Base-by-base conservation (phyloP, 2,797 vertebrate genomes). In the Sphenodon punctatus region DNA sequence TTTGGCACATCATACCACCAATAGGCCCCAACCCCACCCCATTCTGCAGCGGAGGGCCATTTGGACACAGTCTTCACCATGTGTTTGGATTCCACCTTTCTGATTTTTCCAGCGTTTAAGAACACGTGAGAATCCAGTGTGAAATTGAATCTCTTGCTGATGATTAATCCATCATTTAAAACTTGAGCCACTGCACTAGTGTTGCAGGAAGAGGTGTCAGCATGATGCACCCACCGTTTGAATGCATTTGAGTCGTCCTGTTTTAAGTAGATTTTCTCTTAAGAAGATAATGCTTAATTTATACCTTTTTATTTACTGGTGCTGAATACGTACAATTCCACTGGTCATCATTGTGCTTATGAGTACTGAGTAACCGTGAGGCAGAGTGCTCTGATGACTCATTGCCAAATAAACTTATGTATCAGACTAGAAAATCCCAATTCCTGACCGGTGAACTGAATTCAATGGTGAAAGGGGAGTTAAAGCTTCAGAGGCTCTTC, bases 201-300 rank as follows among this genome's bases (percentile, higher is more conserved):
- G 71, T 34, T 78, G 84, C 82, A 75, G 85, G 89, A 88, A 88
- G 88, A 93, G 90, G 88, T 76, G 83, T 63, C 84, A 61, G 84
- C 89, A 27, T 48, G 49, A 84, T 64, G 83, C 65, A 30, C 58
- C 82, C 36, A 3, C 85, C 80, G 75, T 77, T 30, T 1, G 23
- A 56, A 84, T 4, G 51, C 43, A 39, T 20, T 51, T 61, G 85
- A 85, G 68, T 43, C 43, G 45, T 42, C 56, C 23, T 80, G 78
- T 90, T 92, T 82, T 8, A 17, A 70, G 27, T 23, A n/a, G 48
- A 4, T 58, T 49, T 67, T 19, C 78, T 60, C 2, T 14, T 3
- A 67, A 69, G 75, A 80, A 55, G 25, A 0, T 0, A 68, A 79
- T 66, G 45, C 14, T 78, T 32, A 30, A 22, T 41, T 56, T 79